Evolutionary conservation across 2,797 vertebrate genomes (phyloP), one percentile per base, ranked within the genome.

Genomic region (Peromyscus nudipes): DNA sequence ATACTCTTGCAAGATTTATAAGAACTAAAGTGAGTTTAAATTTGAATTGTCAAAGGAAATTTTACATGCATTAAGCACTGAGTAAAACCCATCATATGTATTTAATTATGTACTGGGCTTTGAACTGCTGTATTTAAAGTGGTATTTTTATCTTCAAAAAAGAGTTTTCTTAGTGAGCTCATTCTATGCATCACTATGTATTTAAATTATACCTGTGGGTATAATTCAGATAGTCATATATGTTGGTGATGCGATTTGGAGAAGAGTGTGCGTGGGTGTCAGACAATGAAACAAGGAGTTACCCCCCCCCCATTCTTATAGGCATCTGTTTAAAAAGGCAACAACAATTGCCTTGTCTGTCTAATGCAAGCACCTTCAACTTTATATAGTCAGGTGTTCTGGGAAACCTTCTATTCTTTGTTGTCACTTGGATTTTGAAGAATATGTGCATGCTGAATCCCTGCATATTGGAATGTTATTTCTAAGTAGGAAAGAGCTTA

Each of bases 1-100:
- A 99, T 98, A 98, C 97, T 98, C 95, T 89, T 98, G 96, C 95
- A 98, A 98, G 98, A 99, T 99, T 99, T 98, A 99, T 99, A 98
- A 98, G 98, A 98, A 98, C 98, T 98, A 98, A 99, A 99, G 97
- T 97, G 98, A 98, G 97, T 98, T 98, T 98, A 98, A 98, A 98
- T 98, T 98, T 98, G 98, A 98, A 98, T 98, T 98, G 98, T 99
- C 98, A 98, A 98, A 98, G 98, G 98, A 98, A 98, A 98, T 98
- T 98, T 98, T 98, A 97, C 97, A 97, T 98, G 98, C 98, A 97
- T 98, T 98, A 99, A 98, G 97, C 65, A 95, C 97, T 98, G 98
- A 82, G 98, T 97, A 98, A 98, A 98, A 99, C 98, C 98, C 96
- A 98, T 98, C 97, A 98, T 98, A 95, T 98, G 97, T 98, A 98